Percentiles rank a stretch among this genome's conserved stretches.
Conservation (phyloP, 2,797 vertebrate genomes). For the Mus minutoides region DNA sequence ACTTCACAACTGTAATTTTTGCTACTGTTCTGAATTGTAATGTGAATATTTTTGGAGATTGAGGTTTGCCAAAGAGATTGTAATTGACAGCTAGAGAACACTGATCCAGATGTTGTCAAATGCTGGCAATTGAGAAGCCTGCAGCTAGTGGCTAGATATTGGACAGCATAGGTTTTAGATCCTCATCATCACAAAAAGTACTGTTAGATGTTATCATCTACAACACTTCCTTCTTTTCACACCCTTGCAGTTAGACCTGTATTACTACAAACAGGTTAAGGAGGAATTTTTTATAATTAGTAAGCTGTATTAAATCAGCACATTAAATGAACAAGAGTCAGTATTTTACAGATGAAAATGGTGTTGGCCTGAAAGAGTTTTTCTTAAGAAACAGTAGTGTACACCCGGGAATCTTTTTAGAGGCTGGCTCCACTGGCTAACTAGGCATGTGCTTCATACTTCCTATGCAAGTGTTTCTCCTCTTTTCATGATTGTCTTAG, state of each 20-base stretch:
- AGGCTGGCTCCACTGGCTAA: not conserved
- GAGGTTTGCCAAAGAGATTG: not conserved
- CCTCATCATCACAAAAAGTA: not conserved
- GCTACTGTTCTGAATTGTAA: not conserved
- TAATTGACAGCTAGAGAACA: not conserved
- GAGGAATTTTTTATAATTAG: constrained; percentile 2
- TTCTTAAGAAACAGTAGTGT: not conserved
- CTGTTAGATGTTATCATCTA: not conserved
- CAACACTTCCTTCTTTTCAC: not conserved
- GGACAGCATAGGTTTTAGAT: not conserved
- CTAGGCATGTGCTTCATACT: not conserved
- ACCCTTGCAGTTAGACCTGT: constrained; percentile 15
- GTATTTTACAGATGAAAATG: not conserved
- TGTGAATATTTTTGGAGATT: not conserved
- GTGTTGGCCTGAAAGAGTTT: not conserved
- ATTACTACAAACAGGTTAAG: not conserved
- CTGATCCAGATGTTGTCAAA: not conserved
- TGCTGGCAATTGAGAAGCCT: not conserved
- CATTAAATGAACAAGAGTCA: not conserved
- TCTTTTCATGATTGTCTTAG: not conserved
- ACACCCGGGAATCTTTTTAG: not conserved
- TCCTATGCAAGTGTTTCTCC: not conserved
- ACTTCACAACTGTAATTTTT: not conserved
- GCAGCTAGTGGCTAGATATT: not conserved
- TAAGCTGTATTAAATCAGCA: not conserved